These are phyloP conservation scores for Scaptomyza graminum DNA, from an alignment of 1,140 invertebrate genomes.

Conservation along the genomic window DNA sequence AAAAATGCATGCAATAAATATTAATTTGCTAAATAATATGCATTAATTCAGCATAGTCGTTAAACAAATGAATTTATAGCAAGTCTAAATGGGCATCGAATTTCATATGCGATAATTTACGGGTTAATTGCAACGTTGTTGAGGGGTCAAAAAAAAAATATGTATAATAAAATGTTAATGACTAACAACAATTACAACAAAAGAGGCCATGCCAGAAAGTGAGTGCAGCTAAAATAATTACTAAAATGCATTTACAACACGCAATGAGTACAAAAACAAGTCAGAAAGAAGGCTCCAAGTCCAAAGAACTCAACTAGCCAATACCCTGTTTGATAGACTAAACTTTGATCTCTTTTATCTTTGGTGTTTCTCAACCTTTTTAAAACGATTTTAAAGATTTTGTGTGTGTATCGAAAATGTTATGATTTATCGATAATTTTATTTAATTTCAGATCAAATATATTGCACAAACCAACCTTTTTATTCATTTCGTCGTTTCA, in stretches of 20 bases:
- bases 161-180: constrained; percentile 52
- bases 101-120: constrained; percentile 25
- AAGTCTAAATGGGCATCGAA: constrained; percentile 41
- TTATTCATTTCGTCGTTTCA: no score
- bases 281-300: no score
- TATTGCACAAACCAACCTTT: no score
- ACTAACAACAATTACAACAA: constrained; percentile 20
- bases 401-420: no score
- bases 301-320: no score
- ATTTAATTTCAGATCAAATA: no score
- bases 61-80: constrained; percentile 62
- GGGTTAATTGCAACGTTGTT: constrained; percentile 39
- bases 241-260: constrained; percentile 73
- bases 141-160: constrained; percentile 5
- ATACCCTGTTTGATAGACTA: no score
- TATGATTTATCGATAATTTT: no score
- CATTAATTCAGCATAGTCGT: constrained; percentile 57
- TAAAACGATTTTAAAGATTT: no score
- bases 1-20: constrained; percentile 49
- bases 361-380: no score
- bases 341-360: no score
- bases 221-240: constrained; percentile 74
- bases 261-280: constrained; percentile 4
- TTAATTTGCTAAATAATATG: constrained; percentile 70
- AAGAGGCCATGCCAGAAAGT: constrained; percentile 25